phyloP scores from a whole-genome alignment of 2,888 invertebrate species.

The Agrochola macilenta region DNA sequence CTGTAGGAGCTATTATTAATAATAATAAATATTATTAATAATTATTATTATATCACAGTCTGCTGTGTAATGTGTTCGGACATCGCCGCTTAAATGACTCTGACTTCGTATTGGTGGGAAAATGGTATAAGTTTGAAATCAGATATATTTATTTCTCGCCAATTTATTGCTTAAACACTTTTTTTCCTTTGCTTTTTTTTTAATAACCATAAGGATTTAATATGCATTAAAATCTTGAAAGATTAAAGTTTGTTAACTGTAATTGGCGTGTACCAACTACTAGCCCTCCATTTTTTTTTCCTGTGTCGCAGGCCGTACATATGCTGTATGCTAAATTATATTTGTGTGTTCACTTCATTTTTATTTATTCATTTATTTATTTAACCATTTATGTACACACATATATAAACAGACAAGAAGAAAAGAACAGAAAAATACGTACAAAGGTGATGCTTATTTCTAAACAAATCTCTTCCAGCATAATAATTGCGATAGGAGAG shows the following conservation, averaged over 20 bases:
- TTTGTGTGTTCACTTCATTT: no score
- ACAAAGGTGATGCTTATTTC: no score
- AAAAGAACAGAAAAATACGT: no score
- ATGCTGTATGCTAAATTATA: no score
- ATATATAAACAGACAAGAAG: no score
- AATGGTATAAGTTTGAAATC: slow-evolving; percentile 38
- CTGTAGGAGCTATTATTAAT: slow-evolving; percentile 51
- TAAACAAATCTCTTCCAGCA: no score
- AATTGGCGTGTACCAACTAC: background rate
- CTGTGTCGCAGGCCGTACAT: no score
- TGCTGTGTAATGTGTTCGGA: slow-evolving; percentile 37
- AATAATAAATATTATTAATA: slow-evolving; percentile 49
- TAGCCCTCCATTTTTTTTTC: background rate
- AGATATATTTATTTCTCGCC: background rate
- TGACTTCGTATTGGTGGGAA: background rate
- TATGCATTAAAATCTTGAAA: background rate
- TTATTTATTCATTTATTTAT: no score
- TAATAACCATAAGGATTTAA: background rate
- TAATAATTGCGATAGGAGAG: no score
- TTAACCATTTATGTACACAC: no score
- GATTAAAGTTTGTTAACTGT: no score
- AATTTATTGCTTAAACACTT: background rate
- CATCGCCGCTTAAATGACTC: slow-evolving; percentile 52
- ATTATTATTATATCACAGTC: slow-evolving; percentile 50
- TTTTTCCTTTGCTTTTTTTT: background rate